These are phyloP conservation scores for Aphaenogaster ashmeadi DNA, from an alignment of 1,140 invertebrate genomes.

Conservation along the genomic window DNA sequence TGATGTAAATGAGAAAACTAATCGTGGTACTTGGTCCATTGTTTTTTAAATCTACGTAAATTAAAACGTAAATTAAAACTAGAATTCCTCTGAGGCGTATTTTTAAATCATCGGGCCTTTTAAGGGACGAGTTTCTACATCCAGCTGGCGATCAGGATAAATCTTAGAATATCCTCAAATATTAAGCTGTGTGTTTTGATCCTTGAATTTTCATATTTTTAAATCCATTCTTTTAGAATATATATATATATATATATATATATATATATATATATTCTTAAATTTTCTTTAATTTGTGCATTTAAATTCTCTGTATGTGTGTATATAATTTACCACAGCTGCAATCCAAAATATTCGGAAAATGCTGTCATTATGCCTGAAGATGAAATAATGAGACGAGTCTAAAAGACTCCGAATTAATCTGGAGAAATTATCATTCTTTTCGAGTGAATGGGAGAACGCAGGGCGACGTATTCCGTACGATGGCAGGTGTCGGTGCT, in stretches of 20 bases:
- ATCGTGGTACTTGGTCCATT: background rate
- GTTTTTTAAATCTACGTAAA: background rate
- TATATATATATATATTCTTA: background rate
- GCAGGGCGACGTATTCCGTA: conserved; percentile 41
- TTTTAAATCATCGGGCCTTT: conserved; percentile 4
- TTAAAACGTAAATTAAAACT: background rate
- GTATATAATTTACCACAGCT: background rate
- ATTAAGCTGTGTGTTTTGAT: background rate
- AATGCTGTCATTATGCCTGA: background rate
- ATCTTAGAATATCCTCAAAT: background rate
- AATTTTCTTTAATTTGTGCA: background rate
- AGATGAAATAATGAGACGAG: conserved; percentile 1
- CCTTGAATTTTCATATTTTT: background rate
- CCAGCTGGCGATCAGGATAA: background rate
- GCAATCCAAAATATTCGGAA: background rate
- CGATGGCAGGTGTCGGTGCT: conserved; percentile 79
- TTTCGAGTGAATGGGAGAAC: conserved; percentile 48
- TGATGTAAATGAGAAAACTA: conserved; percentile 37
- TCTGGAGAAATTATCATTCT: conserved; percentile 32
- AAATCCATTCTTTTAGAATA: background rate
- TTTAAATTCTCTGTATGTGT: background rate
- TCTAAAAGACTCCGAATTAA: background rate
- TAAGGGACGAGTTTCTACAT: background rate
- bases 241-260: too few species aligned
- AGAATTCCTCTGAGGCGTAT: background rate